Evolutionary conservation across 1,140 invertebrate species (phyloP).

Genomic region (Drosophila guanche): DNA sequence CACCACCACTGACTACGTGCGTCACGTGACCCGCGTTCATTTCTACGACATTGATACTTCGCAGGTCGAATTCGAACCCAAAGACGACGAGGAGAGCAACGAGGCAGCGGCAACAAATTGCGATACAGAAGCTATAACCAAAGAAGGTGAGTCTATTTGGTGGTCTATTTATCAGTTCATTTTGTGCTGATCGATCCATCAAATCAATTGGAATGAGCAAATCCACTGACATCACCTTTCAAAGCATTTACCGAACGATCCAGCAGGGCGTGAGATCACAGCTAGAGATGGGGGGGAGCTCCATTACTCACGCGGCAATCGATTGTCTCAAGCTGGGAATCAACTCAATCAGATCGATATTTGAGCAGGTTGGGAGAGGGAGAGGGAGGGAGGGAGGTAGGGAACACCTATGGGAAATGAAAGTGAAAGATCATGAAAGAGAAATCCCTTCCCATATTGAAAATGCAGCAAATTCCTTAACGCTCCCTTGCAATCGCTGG

Average conservation of each 20-base stretch:
- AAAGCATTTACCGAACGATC: too few relatives aligned
- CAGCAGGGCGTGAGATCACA: constrained; percentile 20
- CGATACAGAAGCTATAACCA: constrained; percentile 84
- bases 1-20: constrained; percentile 74
- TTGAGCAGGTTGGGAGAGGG: background rate
- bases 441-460: constrained; percentile 25
- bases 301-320: constrained; percentile 29
- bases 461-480: constrained; percentile 20
- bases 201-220: constrained; percentile 25
- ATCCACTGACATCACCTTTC: constrained; percentile 36
- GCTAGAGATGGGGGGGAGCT: background rate
- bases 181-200: constrained; percentile 3
- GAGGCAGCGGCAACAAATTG: constrained; percentile 62
- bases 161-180: background rate
- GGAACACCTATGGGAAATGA: constrained; percentile 14
- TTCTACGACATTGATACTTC: constrained; percentile 83
- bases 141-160: constrained; percentile 84
- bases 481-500: background rate
- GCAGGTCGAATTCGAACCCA: constrained; percentile 83
- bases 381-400: too few relatives aligned
- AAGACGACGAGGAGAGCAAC: constrained; percentile 76
- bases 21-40: constrained; percentile 84
- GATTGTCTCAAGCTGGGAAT: background rate
- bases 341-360: too few relatives aligned
- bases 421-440: constrained; percentile 10